A percentile compares a stretch with the other conserved stretches of the same genome.
Conservation (phyloP, 2,113 vertebrate species). For the Serinus canaria region DNA sequence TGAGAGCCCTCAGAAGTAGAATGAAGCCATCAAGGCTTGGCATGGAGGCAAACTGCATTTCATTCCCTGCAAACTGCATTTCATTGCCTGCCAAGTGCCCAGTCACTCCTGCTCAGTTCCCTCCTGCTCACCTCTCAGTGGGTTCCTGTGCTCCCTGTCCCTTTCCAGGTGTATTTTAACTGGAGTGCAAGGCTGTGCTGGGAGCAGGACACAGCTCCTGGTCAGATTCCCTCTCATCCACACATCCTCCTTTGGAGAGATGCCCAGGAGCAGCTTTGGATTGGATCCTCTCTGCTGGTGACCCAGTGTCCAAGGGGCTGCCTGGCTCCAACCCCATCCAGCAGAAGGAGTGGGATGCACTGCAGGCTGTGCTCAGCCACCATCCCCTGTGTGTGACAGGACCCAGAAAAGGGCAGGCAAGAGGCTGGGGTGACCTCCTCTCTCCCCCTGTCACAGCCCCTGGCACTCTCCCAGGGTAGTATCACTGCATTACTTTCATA, state of each 20-base stretch:
- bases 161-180: background rate
- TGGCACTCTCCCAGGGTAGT: fast-evolving
- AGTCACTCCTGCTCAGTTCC: background rate
- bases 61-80: background rate
- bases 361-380: background rate
- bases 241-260: fast-evolving
- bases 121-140: background rate
- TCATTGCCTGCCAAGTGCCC: conserved; percentile 20
- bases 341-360: fast-evolving
- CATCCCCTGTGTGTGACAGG: fast-evolving
- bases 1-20: background rate
- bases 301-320: background rate
- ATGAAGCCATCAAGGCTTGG: conserved; percentile 44
- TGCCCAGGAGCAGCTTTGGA: background rate
- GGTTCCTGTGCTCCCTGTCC: fast-evolving
- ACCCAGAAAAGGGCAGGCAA: background rate
- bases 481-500: background rate
- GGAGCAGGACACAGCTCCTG: background rate
- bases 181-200: background rate
- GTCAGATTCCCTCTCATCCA: background rate
- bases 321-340: fast-evolving
- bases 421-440: background rate
- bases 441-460: background rate
- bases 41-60: background rate
- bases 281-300: background rate